Evolutionary conservation across 2,888 invertebrate genomes (phyloP).

Genomic region (Calameuta pallipes): DNA sequence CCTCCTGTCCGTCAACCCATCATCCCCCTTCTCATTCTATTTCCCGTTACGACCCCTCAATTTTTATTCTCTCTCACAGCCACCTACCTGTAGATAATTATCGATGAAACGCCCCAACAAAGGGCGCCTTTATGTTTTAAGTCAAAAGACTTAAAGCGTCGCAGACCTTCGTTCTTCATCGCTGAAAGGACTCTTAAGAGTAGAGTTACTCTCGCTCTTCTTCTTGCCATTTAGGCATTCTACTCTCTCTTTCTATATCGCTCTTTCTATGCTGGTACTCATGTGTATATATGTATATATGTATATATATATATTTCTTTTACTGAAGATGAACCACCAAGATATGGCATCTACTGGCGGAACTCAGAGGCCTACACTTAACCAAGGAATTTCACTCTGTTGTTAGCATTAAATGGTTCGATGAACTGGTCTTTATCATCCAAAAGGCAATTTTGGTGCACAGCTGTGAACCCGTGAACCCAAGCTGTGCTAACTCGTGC

Average conservation of each 20-base stretch:
- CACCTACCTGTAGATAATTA: slow-evolving; percentile 54
- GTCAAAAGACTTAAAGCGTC: neutral
- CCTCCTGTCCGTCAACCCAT: slow-evolving; percentile 60
- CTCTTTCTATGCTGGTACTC: too few relatives aligned
- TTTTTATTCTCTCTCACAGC: slow-evolving; percentile 27
- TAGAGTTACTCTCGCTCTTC: neutral
- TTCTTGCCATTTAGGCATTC: neutral
- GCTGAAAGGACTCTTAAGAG: neutral
- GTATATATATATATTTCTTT: too few relatives aligned
- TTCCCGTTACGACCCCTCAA: slow-evolving; percentile 40
- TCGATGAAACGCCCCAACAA: slow-evolving; percentile 46
- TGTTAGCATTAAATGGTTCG: neutral
- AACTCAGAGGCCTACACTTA: neutral
- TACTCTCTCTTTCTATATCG: too few relatives aligned
- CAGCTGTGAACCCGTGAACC: slow-evolving; percentile 35
- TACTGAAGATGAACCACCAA: too few relatives aligned
- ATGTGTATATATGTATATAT: too few relatives aligned
- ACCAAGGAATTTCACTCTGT: neutral
- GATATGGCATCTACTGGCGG: neutral
- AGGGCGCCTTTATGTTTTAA: slow-evolving; percentile 6
- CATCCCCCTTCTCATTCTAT: slow-evolving; percentile 48
- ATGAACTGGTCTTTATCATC: neutral
- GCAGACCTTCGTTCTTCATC: neutral
- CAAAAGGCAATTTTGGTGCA: slow-evolving; percentile 41
- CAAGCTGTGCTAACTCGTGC: slow-evolving; percentile 2